Evolutionary conservation across 2,888 invertebrate species (phyloP).

Genomic region (Nudaria mundana): DNA sequence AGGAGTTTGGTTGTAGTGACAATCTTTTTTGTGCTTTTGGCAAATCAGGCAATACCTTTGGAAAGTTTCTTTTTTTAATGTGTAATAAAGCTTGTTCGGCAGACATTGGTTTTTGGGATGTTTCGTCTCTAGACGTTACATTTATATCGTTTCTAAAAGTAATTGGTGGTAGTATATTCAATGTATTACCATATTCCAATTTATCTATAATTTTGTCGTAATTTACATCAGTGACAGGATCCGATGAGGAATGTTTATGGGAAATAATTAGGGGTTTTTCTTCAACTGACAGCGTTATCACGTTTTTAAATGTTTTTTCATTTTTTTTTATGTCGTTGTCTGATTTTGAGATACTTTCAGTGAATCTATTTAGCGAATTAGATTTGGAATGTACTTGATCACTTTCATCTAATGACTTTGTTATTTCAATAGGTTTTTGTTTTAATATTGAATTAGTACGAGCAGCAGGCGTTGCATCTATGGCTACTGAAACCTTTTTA

Average conservation of each 20-base stretch:
- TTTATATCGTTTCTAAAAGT: conserved; percentile 84
- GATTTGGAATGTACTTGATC: conserved; percentile 64
- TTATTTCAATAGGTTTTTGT: conserved; percentile 89
- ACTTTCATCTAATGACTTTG: conserved; percentile 81
- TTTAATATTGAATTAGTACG: conserved; percentile 86
- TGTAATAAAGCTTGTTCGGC: conserved; percentile 87
- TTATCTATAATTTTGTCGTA: conserved; percentile 64
- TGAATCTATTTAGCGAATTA: conserved; percentile 63
- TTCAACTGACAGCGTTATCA: conserved; percentile 59
- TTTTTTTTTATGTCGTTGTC: conserved; percentile 29
- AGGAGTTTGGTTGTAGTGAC: conserved; percentile 82
- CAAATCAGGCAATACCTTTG: conserved; percentile 92
- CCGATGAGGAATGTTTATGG: conserved; percentile 85
- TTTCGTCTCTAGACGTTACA: conserved; percentile 86
- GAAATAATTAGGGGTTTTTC: conserved; percentile 74
- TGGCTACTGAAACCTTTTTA: conserved; percentile 87
- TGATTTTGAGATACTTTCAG: conserved; percentile 58
- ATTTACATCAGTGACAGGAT: conserved; percentile 83
- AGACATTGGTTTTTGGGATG: conserved; percentile 64
- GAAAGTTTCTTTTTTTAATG: conserved; percentile 89
- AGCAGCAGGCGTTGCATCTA: conserved; percentile 89
- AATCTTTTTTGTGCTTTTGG: conserved; percentile 82
- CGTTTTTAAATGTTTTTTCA: conserved; percentile 59
- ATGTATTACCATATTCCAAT: conserved; percentile 43
- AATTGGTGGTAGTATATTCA: conserved; percentile 66